phyloP scores from a whole-genome alignment of 2,113 vertebrate genomes.

The Martes martes region DNA sequence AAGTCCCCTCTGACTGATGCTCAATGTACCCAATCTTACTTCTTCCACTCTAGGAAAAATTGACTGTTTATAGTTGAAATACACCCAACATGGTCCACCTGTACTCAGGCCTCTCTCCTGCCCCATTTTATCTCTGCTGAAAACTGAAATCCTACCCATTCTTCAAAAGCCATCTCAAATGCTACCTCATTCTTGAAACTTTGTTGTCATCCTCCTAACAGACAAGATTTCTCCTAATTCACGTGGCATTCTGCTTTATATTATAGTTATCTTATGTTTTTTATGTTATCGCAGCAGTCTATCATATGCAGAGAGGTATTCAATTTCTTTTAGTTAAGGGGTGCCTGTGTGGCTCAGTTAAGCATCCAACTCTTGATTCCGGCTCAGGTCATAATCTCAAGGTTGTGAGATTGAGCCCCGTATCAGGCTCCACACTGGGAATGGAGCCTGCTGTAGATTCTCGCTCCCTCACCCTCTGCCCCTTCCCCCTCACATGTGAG shows the following conservation, averaged over 20 bases:
- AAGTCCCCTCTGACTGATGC: background rate
- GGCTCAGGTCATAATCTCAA: background rate
- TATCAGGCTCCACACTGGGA: background rate
- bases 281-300: fast-evolving
- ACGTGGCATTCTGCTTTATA: fast-evolving
- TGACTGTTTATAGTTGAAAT: background rate
- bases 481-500: no score
- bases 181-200: background rate
- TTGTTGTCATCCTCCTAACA: background rate
- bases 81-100: background rate
- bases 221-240: background rate
- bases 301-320: background rate
- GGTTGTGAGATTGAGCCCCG: background rate
- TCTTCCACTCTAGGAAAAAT: background rate
- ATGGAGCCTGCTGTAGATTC: background rate
- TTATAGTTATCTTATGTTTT: background rate
- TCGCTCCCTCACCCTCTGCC: background rate
- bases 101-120: background rate
- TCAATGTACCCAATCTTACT: background rate
- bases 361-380: background rate
- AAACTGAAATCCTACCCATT: background rate
- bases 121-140: background rate
- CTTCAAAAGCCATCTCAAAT: background rate
- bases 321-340: background rate
- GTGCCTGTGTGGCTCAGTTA: background rate